Base-by-base conservation (phyloP, 1,140 invertebrate genomes). In the Samia ricini region DNA sequence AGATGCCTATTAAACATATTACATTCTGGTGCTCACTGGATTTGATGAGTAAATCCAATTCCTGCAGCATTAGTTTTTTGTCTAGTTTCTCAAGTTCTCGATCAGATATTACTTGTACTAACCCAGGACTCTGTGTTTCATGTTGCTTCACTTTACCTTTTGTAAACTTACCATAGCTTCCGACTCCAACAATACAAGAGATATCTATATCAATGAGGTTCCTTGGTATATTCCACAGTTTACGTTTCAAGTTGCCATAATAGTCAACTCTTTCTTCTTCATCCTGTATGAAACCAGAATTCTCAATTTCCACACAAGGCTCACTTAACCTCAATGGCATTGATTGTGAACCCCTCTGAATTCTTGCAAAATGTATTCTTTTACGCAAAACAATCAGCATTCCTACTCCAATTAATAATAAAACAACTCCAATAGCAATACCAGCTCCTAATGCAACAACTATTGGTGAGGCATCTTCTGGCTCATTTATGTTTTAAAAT, bases 1-100 rank as follows among this genome's bases (percentile, higher is more conserved):
- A 95, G 21, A 95, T 95, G 4, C 96, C 96, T 70, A 96, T 92
- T 19, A 97, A 91, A 52, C 93, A 91, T 4, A 96, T 90, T 0
- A 97, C 84, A 86, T 96, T 94, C 18, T 93, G 92, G 81, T 96
- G 94, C 42, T 91, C 91, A 64, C 93, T 93, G 2, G 93, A 88
- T 77, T 93, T 92, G 2, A 95, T 93, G 8, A 97, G 89, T 26
- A 94, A 70, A 63, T 96, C 95, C 26, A 97, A 79, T 69, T 96
- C 95, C 51, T 94, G 91, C 15, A 97, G 77, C 92, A 97, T 95
- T 7, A 92, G 71, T 48, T 91, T 92, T 64, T 94, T 95, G 15
- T 94, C 92, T 2, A 92, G 87, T 57, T 88, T 90, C 56, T 92
- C 92, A 48, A 96, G 80, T 26, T 92, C 92, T 50, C 91, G 91